A percentile compares a stretch with the other conserved stretches of the same genome.
These are phyloP conservation scores for Rhyacophila evoluta DNA, from an alignment of 2,888 invertebrate species.

Conservation along the genomic window DNA sequence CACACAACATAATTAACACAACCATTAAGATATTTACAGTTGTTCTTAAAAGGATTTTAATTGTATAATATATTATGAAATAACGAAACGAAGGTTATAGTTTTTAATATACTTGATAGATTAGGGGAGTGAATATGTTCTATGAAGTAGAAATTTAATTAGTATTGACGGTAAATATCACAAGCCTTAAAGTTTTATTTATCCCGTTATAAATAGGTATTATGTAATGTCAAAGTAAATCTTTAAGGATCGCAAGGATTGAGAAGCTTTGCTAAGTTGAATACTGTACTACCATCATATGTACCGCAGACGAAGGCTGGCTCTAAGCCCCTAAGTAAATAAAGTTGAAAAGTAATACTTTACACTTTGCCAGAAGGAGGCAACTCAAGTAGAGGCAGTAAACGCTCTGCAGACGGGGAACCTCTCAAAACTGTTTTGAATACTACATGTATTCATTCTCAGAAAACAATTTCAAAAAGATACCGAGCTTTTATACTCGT, in stretches of 20 bases:
- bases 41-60: too few relatives aligned
- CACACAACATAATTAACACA: too few relatives aligned
- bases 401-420: slow-evolving; percentile 32
- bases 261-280: slow-evolving; percentile 33
- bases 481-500: not conserved
- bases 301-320: slow-evolving; percentile 49
- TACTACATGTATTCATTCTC: slow-evolving; percentile 27
- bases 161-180: too few relatives aligned
- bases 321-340: slow-evolving; percentile 54
- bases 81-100: too few relatives aligned
- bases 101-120: too few relatives aligned
- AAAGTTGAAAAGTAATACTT: slow-evolving; percentile 55
- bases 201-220: too few relatives aligned
- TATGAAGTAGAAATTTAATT: too few relatives aligned
- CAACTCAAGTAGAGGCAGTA: slow-evolving; percentile 39
- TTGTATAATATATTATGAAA: too few relatives aligned
- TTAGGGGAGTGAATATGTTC: too few relatives aligned
- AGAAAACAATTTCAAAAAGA: slow-evolving; percentile 16
- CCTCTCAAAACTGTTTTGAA: slow-evolving; percentile 42
- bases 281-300: not conserved
- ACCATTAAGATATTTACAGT: too few relatives aligned
- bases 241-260: slow-evolving; percentile 29
- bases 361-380: slow-evolving; percentile 50
- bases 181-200: too few relatives aligned
- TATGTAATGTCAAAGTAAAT: not conserved